Conservation (phyloP, 2,888 invertebrate species). For the Cantharis flavilabris region DNA sequence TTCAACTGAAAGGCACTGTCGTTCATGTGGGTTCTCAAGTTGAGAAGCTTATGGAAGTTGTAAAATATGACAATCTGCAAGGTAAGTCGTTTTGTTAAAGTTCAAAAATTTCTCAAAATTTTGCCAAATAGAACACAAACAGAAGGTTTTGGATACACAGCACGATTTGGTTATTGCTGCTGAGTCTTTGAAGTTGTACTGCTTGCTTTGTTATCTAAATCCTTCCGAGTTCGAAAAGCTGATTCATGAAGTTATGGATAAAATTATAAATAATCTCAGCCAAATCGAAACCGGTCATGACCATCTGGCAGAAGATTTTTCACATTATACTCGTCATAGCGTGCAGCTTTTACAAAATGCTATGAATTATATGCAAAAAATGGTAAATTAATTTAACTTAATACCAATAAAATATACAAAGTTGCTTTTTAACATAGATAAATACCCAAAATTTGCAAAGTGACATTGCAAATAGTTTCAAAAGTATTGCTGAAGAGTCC, state of each 20-base stretch:
- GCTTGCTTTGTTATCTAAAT: not conserved
- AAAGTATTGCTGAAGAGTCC: no score
- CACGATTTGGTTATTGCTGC: not conserved
- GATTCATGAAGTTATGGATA: not conserved
- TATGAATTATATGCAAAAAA: not conserved
- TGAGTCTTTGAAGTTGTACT: not conserved
- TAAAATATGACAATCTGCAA: not conserved
- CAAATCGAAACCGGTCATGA: not conserved
- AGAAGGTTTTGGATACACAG: not conserved
- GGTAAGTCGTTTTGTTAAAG: not conserved
- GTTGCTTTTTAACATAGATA: no score
- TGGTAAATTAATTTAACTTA: no score
- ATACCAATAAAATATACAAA: no score
- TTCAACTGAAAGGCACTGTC: not conserved
- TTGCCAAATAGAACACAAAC: not conserved
- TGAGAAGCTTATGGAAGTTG: not conserved
- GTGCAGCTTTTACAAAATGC: not conserved
- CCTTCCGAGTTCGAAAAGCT: not conserved
- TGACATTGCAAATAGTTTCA: no score
- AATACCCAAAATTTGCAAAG: no score
- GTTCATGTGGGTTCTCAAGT: not conserved
- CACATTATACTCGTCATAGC: not conserved
- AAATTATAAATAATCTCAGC: not conserved
- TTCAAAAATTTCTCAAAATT: not conserved
- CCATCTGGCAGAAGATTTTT: not conserved